phyloP scores from a whole-genome alignment of 2,113 vertebrate species.

The Silurus asotus region DNA sequence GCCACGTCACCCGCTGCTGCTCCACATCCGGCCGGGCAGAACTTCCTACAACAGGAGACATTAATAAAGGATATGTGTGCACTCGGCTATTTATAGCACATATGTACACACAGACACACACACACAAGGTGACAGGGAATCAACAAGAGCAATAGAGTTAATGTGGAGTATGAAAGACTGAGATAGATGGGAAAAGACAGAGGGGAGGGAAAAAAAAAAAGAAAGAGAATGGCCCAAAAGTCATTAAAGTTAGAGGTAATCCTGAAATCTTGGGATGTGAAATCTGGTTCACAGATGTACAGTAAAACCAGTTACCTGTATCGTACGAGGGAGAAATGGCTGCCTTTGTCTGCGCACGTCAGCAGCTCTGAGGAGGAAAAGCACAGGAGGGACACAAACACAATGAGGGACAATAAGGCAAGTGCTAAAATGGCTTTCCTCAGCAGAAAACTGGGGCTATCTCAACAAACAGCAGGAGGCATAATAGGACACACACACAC shows the following conservation, averaged over 20 bases:
- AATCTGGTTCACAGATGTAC: background rate
- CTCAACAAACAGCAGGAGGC: slow-evolving; percentile 35
- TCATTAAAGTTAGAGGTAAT: background rate
- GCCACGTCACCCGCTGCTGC: slow-evolving; percentile 79
- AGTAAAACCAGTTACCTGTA: slow-evolving; percentile 75
- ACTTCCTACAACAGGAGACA: slow-evolving; percentile 72
- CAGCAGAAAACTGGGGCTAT: slow-evolving; percentile 38
- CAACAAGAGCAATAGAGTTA: background rate
- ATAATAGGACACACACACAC: slow-evolving; percentile 44
- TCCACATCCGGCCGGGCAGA: slow-evolving; percentile 86
- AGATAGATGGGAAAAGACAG: background rate
- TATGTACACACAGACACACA: background rate
- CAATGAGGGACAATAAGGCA: slow-evolving; percentile 40
- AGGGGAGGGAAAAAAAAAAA: background rate
- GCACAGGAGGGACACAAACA: slow-evolving; percentile 48
- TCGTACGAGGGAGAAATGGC: slow-evolving; percentile 70
- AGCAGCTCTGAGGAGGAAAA: slow-evolving; percentile 75
- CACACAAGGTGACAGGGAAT: background rate
- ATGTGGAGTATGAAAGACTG: background rate
- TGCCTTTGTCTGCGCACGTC: slow-evolving; percentile 81
- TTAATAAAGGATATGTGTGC: slow-evolving; percentile 46
- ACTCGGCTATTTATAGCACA: slow-evolving; percentile 1
- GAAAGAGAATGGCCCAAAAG: background rate
- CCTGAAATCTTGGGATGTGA: background rate
- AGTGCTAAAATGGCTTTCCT: slow-evolving; percentile 26